Base-by-base conservation (phyloP, 2,888 invertebrate genomes). In the Boloria selene region DNA sequence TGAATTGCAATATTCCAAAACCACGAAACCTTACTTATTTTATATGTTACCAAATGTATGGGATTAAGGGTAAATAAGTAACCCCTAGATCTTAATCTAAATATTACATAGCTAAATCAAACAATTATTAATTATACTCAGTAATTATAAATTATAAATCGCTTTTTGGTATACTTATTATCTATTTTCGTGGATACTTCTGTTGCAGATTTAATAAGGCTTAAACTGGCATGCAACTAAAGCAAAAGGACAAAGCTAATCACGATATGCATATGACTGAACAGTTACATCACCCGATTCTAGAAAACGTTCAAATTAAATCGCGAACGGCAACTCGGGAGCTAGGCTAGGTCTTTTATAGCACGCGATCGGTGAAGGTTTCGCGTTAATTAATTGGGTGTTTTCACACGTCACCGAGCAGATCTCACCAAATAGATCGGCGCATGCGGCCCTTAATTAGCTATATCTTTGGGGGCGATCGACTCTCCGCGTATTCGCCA, bases 381-480 rank as follows among this genome's bases (percentile, higher is more conserved):
- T 82, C 86, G 86, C 88, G 88, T 87, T 92, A 92, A 92, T 92
- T 92, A 92, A 92, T 92, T 92, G 92, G 92, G 84, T 90, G 90
- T 92, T 92, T 92, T 92, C 92, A 92, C 92, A 92, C 92, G 92
- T 92, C 92, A 91, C 79, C 84, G 83, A 85, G 84, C 84, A 89
- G 89, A 92, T 92, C 92, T 88, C 81, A 84, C 89, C 90, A 88
- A 92, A 90, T 90, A 91, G 92, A 92, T 92, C 91, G 87, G 85
- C 82, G 84, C 82, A 80, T 82, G 82, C 80, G 88, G 86, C 83
- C 90, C 89, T 91, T 92, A 89, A 92, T 92, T 92, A 92, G 88
- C 85, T 84, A 82, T 91, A 92, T 92, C 92, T 81, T 78, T 75
- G 77, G 78, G 80, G 76, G 76, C 82, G 84, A 90, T 90, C 91